phyloP scores from a whole-genome alignment of 2,113 vertebrate species.

The Pseudonaja textilis region DNA sequence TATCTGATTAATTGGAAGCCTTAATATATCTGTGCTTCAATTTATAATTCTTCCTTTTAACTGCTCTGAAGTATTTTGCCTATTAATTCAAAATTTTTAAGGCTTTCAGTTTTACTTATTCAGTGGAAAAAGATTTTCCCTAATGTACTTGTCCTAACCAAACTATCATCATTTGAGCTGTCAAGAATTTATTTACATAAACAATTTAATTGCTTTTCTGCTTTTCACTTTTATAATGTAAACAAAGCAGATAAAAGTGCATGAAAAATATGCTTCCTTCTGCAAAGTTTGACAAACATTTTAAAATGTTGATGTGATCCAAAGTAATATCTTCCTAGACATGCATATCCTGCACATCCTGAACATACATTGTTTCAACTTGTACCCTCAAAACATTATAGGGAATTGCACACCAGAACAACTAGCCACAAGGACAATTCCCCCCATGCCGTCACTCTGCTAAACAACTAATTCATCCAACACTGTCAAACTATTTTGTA shows the following conservation, averaged over 20 bases:
- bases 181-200: constrained; percentile 3
- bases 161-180: not conserved
- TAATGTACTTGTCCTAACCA: not conserved
- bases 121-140: not conserved
- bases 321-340: not conserved
- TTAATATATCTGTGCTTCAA: not conserved
- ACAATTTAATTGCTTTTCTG: not conserved
- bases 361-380: too few species aligned
- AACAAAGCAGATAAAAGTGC: not conserved
- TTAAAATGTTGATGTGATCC: not conserved
- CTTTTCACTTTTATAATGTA: not conserved
- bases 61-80: not conserved
- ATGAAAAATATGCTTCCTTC: not conserved
- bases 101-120: not conserved
- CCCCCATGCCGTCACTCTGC: too few species aligned
- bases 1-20: not conserved
- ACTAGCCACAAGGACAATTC: too few species aligned
- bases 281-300: not conserved
- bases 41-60: not conserved
- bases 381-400: too few species aligned
- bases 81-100: not conserved
- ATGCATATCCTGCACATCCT: not conserved
- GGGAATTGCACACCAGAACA: too few species aligned
- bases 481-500: too few species aligned
- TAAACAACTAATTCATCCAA: too few species aligned